Percentiles rank a stretch among this genome's conserved stretches.
These are phyloP conservation scores for Periphyllus acericola DNA, from an alignment of 2,888 invertebrate genomes.

Conservation along the genomic window DNA sequence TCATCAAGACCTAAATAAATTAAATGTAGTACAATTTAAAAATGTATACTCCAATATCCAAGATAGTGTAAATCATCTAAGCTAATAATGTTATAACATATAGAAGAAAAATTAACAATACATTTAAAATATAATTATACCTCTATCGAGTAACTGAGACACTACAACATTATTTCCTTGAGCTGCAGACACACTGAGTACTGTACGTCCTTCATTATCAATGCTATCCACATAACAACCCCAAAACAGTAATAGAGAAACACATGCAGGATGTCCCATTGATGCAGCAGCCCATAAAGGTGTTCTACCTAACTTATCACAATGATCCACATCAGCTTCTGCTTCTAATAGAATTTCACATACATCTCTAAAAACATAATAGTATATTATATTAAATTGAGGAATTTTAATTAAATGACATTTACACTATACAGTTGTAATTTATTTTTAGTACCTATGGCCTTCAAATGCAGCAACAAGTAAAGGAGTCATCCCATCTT, in stretches of 20 bases:
- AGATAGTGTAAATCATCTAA: too few species aligned
- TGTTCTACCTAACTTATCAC: conserved; percentile 83
- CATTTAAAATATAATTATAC: conserved; percentile 66
- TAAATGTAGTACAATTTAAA: background rate
- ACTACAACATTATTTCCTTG: conserved; percentile 88
- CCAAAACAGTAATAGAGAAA: conserved; percentile 90
- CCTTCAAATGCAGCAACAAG: conserved; percentile 92
- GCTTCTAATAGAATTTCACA: conserved; percentile 90
- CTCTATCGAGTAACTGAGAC: conserved; percentile 86
- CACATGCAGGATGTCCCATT: conserved; percentile 88
- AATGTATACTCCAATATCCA: background rate
- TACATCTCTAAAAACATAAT: conserved; percentile 74
- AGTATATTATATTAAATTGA: background rate
- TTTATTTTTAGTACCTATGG: conserved; percentile 74
- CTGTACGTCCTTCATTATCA: conserved; percentile 93
- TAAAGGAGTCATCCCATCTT: conserved; percentile 88
- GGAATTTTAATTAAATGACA: background rate
- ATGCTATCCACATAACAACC: conserved; percentile 95
- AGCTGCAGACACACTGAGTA: conserved; percentile 84
- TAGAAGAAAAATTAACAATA: background rate
- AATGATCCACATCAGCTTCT: conserved; percentile 91
- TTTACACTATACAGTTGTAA: background rate
- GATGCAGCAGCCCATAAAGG: conserved; percentile 93
- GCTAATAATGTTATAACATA: background rate
- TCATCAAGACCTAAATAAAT: conserved; percentile 76